Evolutionary conservation across 2,888 invertebrate genomes (phyloP), one percentile per base, ranked within the genome.

Genomic region (Julus scanicus): DNA sequence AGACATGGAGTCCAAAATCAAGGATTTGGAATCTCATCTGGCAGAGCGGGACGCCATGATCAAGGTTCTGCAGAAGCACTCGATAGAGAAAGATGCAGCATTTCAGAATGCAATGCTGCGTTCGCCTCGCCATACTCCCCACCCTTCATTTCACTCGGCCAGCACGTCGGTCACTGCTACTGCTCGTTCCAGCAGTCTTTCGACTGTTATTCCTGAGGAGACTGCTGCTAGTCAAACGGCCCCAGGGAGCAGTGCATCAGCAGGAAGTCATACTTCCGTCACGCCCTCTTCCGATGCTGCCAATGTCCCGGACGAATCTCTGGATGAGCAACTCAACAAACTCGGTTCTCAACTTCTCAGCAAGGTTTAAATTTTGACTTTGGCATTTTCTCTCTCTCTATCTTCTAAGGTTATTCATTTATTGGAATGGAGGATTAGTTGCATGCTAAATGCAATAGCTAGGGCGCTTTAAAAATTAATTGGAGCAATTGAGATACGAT

Each of bases 31-130:
- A 92, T 96, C 96, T 4, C 96, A 97, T 91, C 94, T 97, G 88
- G 96, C 96, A 0, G 97, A 97, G 92, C 95, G 96, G 89, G 97
- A 98, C 91, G 97, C 97, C 0, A 96, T 97, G 96, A 96, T 98
- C 90, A 95, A 96, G 90, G 96, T 97, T 39, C 93, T 97, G 83
- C 97, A 97, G 93, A 91, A 92, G 44, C 92, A 92, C 57, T 91
- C 92, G 0, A 91, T 92, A 89, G 91, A 91, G 49, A 91, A 91
- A 86, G 91, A 91, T 88, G 90, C 89, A 39, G 90, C 90, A 11
- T 88, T 90, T 63, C 90, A 90, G 83, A 90, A 90, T 88, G 90
- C 90, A 40, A 89, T 91, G 9, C 90, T 92, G 29, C 91, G 92
- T 89, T 92, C 92, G 0, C 92, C 92, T 13, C 90, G 91, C 39